phyloP scores from a whole-genome alignment of 2,797 vertebrate genomes.

The Microctenopoma steveboyesi region DNA sequence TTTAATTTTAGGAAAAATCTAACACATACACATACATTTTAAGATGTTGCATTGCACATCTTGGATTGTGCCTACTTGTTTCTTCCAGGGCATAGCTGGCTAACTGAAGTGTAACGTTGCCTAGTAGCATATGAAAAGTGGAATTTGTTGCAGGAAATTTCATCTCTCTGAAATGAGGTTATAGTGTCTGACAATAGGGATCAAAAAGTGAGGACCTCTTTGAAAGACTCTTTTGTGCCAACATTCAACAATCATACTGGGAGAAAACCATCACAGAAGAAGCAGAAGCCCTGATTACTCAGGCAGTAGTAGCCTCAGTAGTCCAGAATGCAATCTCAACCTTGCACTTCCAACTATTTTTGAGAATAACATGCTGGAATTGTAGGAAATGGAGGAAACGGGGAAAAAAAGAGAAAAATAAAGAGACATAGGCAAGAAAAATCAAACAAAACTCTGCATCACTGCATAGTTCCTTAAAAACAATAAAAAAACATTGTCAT shows the following conservation, averaged over 20 bases:
- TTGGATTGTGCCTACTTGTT: slow-evolving; percentile 3
- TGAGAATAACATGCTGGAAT: slow-evolving; percentile 14
- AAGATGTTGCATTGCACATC: background rate
- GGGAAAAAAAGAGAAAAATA: background rate
- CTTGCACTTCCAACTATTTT: background rate
- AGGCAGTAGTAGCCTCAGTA: background rate
- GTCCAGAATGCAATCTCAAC: slow-evolving; percentile 9
- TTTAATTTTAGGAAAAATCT: slow-evolving; percentile 16
- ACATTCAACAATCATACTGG: slow-evolving; percentile 1
- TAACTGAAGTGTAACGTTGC: background rate
- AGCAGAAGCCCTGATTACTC: slow-evolving; percentile 7
- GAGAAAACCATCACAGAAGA: slow-evolving; percentile 5
- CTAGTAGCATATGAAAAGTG: background rate
- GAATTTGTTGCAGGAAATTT: slow-evolving; percentile 3
- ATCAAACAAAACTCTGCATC: background rate
- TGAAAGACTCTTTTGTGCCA: slow-evolving; percentile 6
- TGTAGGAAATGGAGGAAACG: background rate
- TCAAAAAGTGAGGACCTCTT: slow-evolving; percentile 15
- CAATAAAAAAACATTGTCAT: slow-evolving; percentile 1
- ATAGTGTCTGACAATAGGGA: slow-evolving; percentile 4
- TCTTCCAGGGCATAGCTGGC: background rate
- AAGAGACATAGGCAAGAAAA: background rate
- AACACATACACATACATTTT: background rate
- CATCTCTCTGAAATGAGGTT: slow-evolving; percentile 22
- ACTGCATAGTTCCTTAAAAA: background rate